Base-by-base conservation (phyloP, 2,888 invertebrate species). In the Eurois occulta region DNA sequence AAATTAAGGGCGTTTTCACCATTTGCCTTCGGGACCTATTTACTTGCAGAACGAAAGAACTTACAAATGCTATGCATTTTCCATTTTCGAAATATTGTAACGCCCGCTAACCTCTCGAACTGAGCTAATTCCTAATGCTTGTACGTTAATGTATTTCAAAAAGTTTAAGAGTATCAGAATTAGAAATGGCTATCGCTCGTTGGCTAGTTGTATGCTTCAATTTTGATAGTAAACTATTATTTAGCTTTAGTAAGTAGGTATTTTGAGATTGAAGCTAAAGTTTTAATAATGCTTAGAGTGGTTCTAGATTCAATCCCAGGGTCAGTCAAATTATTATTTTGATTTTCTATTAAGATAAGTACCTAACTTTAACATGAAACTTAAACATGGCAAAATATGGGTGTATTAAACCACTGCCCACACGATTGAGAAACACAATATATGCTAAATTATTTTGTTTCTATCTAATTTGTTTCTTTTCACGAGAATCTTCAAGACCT, bases 391-490 rank as follows among this genome's bases (percentile, higher is more conserved):
- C 21, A 62, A 32, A 62, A 32, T 32, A 32, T 62, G 60, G 32
- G 2, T 18, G 8, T 60, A 8, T 8, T 60, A 18, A 60, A 32
- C 32, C 32, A 35, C 58, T 28, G 28, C 58, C 58, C 58, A 32
- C 58, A 13, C 8, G 18, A 18, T 58, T 58, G 18, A 16, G 2
- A 32, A 58, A 18, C 16, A 28, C 8, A 32, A 2, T 58, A 58
- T 8, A 7, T 28, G 1, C 60, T 60, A 18, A 28, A 28, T 74
- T 65, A 32, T 52, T 78, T 65, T 21, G 16, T 52, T 35, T 8
- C 7, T 11, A 77, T 52, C 1, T 80, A 6, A 72, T 80, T 80
- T 80, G 24, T 72, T 72, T 35, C 16, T 4, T 52, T 80, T 43
- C 43, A 52, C 43, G 24, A 43, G n/a, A 46, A 43, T 52, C 48